Conservation (phyloP, 2,113 vertebrate species). For the Cnemophilus loriae region DNA sequence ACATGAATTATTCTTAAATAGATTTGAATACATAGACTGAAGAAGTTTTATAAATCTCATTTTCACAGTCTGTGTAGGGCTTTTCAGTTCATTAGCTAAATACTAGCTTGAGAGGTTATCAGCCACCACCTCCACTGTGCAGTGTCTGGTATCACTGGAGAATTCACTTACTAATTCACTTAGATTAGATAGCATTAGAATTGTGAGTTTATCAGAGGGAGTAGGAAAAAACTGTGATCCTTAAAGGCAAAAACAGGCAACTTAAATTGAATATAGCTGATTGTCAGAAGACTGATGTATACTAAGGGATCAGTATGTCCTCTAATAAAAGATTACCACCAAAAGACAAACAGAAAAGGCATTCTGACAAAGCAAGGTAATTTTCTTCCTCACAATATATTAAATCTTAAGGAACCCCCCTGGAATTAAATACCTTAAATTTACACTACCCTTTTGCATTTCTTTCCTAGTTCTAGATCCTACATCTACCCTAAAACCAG, state of each 20-base stretch:
- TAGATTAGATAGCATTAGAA: neutral
- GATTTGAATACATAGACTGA: neutral
- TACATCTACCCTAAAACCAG: neutral
- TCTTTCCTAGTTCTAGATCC: neutral
- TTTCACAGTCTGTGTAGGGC: neutral
- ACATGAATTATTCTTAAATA: neutral
- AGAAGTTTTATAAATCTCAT: neutral
- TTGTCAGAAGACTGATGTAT: neutral
- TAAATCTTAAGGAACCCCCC: neutral
- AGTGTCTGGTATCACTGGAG: neutral
- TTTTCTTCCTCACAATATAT: neutral
- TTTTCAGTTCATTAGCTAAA: neutral
- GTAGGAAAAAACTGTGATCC: neutral
- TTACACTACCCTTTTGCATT: neutral
- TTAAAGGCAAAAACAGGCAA: neutral
- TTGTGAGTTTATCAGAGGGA: neutral
- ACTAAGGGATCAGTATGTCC: neutral
- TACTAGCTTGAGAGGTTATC: neutral
- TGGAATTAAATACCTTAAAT: neutral
- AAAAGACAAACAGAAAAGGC: neutral
- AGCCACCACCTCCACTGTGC: neutral
- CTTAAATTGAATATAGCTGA: neutral
- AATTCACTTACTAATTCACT: constrained; percentile 1
- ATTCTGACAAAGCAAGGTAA: neutral
- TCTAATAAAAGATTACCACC: neutral